These are phyloP conservation scores for Buphagus erythrorhynchus DNA, from an alignment of 2,797 vertebrate species.

Conservation along the genomic window DNA sequence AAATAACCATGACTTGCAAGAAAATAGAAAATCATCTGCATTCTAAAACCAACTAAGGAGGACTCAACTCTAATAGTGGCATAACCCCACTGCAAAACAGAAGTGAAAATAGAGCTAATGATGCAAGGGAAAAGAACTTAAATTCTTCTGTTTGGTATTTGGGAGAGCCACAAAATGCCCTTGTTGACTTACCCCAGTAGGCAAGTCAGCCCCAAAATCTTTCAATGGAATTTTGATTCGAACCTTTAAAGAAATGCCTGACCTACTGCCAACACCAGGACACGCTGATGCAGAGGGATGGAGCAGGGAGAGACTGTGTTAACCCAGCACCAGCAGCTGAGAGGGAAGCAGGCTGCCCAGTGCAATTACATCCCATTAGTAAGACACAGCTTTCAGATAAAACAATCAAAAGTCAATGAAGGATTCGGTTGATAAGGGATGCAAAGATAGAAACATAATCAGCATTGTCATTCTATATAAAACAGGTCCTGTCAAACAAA, in stretches of 20 bases:
- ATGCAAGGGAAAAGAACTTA: not conserved
- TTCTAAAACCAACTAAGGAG: not conserved
- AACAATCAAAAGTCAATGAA: not conserved
- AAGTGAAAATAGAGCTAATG: not conserved
- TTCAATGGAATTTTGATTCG: rapidly evolving
- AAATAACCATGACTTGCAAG: not conserved
- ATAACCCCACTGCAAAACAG: not conserved
- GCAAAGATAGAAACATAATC: not conserved
- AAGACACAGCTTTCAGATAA: not conserved
- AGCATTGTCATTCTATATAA: not conserved
- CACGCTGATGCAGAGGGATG: rapidly evolving
- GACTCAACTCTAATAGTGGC: not conserved
- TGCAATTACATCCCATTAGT: not conserved
- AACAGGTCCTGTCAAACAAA: conserved; percentile 2
- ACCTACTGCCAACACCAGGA: not conserved
- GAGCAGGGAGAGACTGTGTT: rapidly evolving
- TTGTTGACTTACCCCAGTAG: not conserved
- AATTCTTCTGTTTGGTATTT: not conserved
- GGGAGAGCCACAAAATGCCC: not conserved
- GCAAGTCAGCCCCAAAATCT: not conserved
- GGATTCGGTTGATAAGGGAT: not conserved
- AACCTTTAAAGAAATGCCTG: not conserved
- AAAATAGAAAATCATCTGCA: not conserved
- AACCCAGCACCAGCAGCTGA: not conserved
- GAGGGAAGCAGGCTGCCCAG: not conserved